Evolutionary conservation across 1,140 invertebrate genomes (phyloP).

Genomic region (Temnothorax longispinosus): DNA sequence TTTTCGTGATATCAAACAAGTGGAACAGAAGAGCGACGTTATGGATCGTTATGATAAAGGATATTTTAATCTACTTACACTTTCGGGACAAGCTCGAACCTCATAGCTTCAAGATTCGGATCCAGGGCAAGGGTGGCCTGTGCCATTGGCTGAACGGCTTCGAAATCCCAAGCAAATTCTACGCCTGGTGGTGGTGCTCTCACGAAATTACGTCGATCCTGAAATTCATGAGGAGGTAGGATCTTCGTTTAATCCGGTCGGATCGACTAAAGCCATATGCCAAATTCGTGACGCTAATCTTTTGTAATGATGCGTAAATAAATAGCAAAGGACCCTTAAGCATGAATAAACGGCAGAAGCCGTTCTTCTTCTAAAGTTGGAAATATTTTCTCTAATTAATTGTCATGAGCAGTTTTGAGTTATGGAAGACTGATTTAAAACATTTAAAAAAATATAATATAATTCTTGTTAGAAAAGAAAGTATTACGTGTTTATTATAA

Average conservation of each 20-base stretch:
- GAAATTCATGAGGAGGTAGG: slow-evolving; percentile 73
- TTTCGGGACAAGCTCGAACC: slow-evolving; percentile 99
- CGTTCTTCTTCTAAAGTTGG: neutral
- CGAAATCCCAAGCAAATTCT: slow-evolving; percentile 98
- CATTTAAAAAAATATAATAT: neutral
- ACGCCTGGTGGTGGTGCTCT: slow-evolving; percentile 97
- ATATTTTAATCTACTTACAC: slow-evolving; percentile 88
- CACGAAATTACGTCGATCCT: slow-evolving; percentile 99
- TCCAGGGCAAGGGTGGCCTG: slow-evolving; percentile 97
- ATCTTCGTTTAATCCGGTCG: slow-evolving; percentile 29
- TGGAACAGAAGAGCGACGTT: neutral
- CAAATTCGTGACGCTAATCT: slow-evolving; percentile 35
- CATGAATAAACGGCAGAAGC: neutral
- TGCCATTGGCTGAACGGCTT: slow-evolving; percentile 95
- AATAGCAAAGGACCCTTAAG: neutral
- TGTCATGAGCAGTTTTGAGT: neutral
- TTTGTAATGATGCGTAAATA: slow-evolving; percentile 8
- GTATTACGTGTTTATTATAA: neutral
- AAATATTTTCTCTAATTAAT: neutral
- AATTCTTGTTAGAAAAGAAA: neutral
- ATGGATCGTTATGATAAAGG: neutral
- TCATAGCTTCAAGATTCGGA: slow-evolving; percentile 98
- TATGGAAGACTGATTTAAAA: neutral
- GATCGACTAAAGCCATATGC: slow-evolving; percentile 8
- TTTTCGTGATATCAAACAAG: neutral